Base-by-base conservation (phyloP, 2,113 vertebrate genomes). In the Bettongia penicillata region DNA sequence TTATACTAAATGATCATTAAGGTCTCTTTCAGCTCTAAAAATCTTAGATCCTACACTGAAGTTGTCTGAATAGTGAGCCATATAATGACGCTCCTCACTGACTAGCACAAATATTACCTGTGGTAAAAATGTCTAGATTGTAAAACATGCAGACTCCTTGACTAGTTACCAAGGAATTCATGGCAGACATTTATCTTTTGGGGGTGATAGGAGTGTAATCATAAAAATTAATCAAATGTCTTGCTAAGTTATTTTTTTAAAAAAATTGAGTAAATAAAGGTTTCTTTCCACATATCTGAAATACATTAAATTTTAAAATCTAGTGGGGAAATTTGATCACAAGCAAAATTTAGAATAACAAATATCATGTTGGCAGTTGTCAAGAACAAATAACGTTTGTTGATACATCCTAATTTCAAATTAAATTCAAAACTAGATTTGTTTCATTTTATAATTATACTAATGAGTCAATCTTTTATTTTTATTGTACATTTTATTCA, bases 401-500 rank as follows among this genome's bases (percentile, higher is more conserved):
- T 3, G 84, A n/a, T 84, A 61, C 77, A 55, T 43, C 91, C 93
- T 92, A 12, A 49, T 93, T 28, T 57, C 57, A 52, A 8, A 49
- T 48, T 26, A 68, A 57, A 90, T 89, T 89, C 51, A 61, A 47
- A 90, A 43, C 23, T 89, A 3, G 25, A 0, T 53, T 90, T 55
- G 7, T 16, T 92, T 92, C 53, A 89, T 24, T n/a, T 2, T 1
- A 91, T 84, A 51, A 11, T 96, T 96, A 94, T 68, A 95, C 23
- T 91, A 51, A 96, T 28, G 93, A 84, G 89, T 25, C 93, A 95
- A 53, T 92, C 91, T 47, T 93, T 95, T 97, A n/a, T n/a, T 51
- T 94, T 89, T 26, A 91, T 89, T 97, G 89, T 92, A 93, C 91
- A 84, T 93, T 96, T 94, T 95, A 94, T 97, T 97, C 94, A 96